Conservation (phyloP, 2,797 vertebrate genomes). For the Anolis apletophallus region DNA sequence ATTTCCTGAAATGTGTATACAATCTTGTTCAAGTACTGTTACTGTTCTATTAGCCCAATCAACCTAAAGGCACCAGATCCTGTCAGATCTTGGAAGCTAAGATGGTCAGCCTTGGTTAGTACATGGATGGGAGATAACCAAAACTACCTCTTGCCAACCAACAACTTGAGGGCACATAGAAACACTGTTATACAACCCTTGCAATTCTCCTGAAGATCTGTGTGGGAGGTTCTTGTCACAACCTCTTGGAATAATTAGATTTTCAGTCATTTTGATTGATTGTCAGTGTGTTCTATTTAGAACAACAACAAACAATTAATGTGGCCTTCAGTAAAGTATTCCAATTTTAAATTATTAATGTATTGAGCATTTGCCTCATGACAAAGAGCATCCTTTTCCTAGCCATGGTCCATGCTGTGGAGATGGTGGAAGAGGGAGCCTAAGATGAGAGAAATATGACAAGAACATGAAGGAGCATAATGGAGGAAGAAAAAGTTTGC, state of each 20-base stretch:
- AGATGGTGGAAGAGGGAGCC: not conserved
- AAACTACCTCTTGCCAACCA: no score
- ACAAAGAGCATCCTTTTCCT: no score
- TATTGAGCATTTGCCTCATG: no score
- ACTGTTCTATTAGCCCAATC: no score
- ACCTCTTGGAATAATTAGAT: not conserved
- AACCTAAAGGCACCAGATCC: no score
- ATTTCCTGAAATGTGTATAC: not conserved
- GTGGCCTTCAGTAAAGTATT: not conserved
- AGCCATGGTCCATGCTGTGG: not conserved
- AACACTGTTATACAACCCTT: no score
- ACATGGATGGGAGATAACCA: no score
- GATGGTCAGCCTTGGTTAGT: no score
- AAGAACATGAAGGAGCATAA: accelerated
- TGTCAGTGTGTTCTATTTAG: not conserved
- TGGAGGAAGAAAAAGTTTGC: accelerated
- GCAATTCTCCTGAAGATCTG: not conserved
- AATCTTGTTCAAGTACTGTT: not conserved
- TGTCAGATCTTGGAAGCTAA: no score
- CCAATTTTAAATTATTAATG: no score
- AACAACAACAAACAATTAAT: not conserved
- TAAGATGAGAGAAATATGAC: not conserved
- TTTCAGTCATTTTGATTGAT: not conserved
- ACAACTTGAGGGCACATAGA: no score
- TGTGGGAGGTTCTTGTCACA: not conserved